Percentiles rank a stretch among this genome's conserved stretches.
phyloP scores from a whole-genome alignment of 2,113 vertebrate species.

The Tetrax tetrax region DNA sequence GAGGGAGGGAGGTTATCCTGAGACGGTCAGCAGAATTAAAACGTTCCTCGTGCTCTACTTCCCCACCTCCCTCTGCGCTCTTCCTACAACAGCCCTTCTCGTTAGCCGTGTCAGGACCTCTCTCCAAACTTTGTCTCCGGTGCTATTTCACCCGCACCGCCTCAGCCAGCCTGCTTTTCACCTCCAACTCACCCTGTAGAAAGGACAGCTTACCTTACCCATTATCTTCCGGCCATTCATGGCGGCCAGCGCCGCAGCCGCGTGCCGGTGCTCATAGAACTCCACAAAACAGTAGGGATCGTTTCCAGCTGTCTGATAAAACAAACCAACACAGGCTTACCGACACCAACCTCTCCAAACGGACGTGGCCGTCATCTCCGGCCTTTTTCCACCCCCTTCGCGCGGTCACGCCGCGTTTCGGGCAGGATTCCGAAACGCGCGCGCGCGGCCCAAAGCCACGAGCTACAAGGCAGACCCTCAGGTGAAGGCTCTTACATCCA shows the following conservation, averaged over 20 bases:
- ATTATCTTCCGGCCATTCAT: conserved; percentile 99
- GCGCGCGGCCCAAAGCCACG: rapidly evolving
- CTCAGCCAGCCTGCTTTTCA: background rate
- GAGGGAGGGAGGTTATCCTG: too few species aligned
- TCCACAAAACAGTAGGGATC: conserved; percentile 99
- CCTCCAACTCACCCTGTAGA: conserved; percentile 81
- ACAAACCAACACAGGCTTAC: background rate
- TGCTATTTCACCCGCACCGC: background rate
- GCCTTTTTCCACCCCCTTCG: background rate
- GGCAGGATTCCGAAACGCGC: background rate
- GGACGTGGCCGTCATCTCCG: rapidly evolving
- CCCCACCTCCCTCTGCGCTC: rapidly evolving
- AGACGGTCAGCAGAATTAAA: background rate
- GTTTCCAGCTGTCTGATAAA: conserved; percentile 90
- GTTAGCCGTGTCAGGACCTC: rapidly evolving
- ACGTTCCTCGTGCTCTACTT: too few species aligned
- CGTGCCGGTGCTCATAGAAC: conserved; percentile 97
- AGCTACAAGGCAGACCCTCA: rapidly evolving
- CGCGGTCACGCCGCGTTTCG: rapidly evolving
- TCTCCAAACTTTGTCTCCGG: rapidly evolving
- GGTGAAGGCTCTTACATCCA: conserved; percentile 87
- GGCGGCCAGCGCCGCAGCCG: conserved; percentile 93
- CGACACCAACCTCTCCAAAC: background rate
- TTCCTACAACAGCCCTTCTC: background rate
- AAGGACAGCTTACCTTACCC: conserved; percentile 97